phyloP scores from a whole-genome alignment of 2,888 invertebrate species.

The Ormyrus nitidulus region DNA sequence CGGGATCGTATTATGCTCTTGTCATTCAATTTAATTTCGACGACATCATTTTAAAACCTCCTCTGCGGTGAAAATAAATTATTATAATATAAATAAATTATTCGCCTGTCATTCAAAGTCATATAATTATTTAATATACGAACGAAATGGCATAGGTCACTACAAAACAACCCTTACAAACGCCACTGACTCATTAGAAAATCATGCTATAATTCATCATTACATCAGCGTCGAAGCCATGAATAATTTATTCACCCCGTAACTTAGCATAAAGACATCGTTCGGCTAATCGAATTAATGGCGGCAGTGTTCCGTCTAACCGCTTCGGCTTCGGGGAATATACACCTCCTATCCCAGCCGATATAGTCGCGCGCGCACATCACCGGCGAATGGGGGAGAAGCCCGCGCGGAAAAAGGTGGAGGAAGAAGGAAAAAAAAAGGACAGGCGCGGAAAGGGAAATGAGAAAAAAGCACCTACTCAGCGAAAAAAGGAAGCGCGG shows the following conservation, averaged over 20 bases:
- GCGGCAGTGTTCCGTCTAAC: not conserved
- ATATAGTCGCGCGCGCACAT: not conserved
- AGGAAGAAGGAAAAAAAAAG: not conserved
- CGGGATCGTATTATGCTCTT: too few species aligned
- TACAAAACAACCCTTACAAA: too few species aligned
- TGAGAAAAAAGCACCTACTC: not conserved
- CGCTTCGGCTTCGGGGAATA: not conserved
- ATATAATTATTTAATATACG: too few species aligned
- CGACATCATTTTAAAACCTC: too few species aligned
- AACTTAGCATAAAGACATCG: not conserved
- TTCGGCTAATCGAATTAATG: conserved; percentile 8
- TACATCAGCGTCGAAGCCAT: too few species aligned
- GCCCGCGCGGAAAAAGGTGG: not conserved
- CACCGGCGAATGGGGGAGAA: not conserved
- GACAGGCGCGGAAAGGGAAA: not conserved
- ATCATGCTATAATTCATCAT: too few species aligned
- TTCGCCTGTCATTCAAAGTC: too few species aligned
- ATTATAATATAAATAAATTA: too few species aligned
- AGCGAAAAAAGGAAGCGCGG: not conserved
- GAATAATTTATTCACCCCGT: not conserved
- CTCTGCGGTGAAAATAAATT: too few species aligned
- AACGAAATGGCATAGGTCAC: too few species aligned
- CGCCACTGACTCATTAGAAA: too few species aligned
- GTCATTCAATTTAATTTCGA: too few species aligned
- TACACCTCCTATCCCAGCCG: not conserved